A percentile compares a stretch with the other conserved stretches of the same genome.
These are phyloP conservation scores for Microcebus jonahi DNA, from an alignment of 2,113 vertebrate genomes.

Conservation along the genomic window DNA sequence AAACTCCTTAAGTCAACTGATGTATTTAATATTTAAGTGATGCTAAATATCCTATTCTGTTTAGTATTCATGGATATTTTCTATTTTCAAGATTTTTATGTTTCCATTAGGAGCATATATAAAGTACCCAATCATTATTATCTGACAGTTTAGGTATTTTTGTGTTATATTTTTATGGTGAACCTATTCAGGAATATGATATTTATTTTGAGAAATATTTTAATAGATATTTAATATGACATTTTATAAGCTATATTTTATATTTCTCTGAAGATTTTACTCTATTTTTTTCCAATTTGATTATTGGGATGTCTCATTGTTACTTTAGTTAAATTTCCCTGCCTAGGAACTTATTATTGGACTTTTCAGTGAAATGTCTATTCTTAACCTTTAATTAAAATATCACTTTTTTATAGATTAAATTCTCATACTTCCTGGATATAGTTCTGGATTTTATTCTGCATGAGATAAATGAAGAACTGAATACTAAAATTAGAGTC, in stretches of 20 bases:
- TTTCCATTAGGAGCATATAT: not conserved
- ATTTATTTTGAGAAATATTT: not conserved
- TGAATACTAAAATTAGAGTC: not conserved
- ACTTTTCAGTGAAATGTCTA: not conserved
- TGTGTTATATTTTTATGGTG: not conserved
- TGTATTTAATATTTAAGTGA: not conserved
- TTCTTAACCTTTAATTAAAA: not conserved
- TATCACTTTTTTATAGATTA: not conserved
- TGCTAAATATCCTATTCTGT: not conserved
- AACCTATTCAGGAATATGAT: not conserved
- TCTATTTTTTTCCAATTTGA: not conserved
- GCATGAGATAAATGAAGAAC: not conserved
- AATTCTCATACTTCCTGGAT: not conserved
- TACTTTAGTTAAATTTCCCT: not conserved
- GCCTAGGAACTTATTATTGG: not conserved
- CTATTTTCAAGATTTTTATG: not conserved
- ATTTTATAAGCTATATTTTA: not conserved
- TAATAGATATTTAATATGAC: not conserved
- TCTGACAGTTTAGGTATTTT: not conserved
- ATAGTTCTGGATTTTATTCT: not conserved
- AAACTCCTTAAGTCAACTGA: not conserved
- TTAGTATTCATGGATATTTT: not conserved
- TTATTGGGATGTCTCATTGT: not conserved
- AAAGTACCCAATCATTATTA: not conserved
- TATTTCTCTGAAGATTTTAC: not conserved